Evolutionary conservation across 2,797 vertebrate species (phyloP).

Genomic region (Pterois miles): DNA sequence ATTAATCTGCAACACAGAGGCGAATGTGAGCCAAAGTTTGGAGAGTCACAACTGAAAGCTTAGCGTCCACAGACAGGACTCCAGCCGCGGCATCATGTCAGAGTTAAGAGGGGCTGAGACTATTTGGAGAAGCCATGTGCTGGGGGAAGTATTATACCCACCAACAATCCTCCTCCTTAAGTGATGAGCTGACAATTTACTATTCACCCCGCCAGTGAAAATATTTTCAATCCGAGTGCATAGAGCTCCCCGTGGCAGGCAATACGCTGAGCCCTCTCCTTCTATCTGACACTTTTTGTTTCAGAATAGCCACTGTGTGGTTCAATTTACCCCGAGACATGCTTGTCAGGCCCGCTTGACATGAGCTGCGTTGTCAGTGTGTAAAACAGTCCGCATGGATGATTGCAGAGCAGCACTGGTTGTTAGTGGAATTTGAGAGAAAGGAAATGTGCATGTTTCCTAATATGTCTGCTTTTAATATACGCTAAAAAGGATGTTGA

Average conservation of each 20-base stretch:
- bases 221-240: conserved; percentile 74
- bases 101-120: conserved; percentile 63
- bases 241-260: conserved; percentile 71
- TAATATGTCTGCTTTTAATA: conserved; percentile 35
- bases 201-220: conserved; percentile 75
- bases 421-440: conserved; percentile 52
- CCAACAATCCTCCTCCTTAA: conserved; percentile 77
- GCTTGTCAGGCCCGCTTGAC: conserved; percentile 67
- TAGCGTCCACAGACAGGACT: conserved; percentile 54
- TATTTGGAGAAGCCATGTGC: conserved; percentile 71
- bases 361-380: conserved; percentile 64
- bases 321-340: conserved; percentile 71
- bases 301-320: conserved; percentile 71
- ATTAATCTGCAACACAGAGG: conserved; percentile 66
- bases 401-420: conserved; percentile 66
- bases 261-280: conserved; percentile 64
- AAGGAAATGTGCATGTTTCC: conserved; percentile 36
- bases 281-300: conserved; percentile 76
- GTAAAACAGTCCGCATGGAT: conserved; percentile 70
- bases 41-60: conserved; percentile 62
- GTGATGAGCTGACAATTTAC: conserved; percentile 82
- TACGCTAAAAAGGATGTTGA: conserved; percentile 21
- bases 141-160: conserved; percentile 69
- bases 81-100: conserved; percentile 41
- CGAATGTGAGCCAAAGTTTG: conserved; percentile 55